Evolutionary conservation across 2,888 invertebrate genomes (phyloP).

Genomic region (Heliconius ethilla): DNA sequence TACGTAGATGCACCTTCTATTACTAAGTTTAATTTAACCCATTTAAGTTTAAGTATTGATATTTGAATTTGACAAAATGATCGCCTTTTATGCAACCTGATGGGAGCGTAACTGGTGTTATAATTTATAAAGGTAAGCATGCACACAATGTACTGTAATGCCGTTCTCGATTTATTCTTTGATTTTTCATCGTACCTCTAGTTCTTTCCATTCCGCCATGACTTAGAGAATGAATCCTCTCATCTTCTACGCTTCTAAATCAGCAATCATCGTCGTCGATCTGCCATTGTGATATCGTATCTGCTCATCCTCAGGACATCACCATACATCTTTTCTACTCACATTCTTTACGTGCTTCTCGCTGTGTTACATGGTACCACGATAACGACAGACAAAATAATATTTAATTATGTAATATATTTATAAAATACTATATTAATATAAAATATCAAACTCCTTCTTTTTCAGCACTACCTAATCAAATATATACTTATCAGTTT

Average conservation of each 20-base stretch:
- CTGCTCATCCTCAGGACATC: slow-evolving; percentile 32
- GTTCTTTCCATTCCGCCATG: slow-evolving; percentile 48
- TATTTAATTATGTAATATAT: slow-evolving; percentile 5
- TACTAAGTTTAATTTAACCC: slow-evolving; percentile 73
- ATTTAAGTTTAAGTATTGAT: slow-evolving; percentile 73
- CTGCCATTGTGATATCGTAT: slow-evolving; percentile 26
- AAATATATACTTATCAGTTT: background rate
- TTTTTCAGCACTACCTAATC: slow-evolving; percentile 15
- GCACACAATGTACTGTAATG: slow-evolving; percentile 73
- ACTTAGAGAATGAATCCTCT: slow-evolving; percentile 44
- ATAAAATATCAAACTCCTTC: background rate
- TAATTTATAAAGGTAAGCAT: slow-evolving; percentile 81
- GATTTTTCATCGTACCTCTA: slow-evolving; percentile 45
- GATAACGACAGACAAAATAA: slow-evolving; percentile 38
- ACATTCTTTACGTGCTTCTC: slow-evolving; percentile 47
- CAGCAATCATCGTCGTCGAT: slow-evolving; percentile 39
- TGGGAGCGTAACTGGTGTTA: slow-evolving; percentile 80
- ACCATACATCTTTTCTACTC: slow-evolving; percentile 43
- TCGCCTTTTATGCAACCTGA: slow-evolving; percentile 81
- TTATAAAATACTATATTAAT: background rate
- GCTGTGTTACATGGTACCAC: slow-evolving; percentile 44
- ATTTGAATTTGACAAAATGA: slow-evolving; percentile 78
- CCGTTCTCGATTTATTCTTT: slow-evolving; percentile 49
- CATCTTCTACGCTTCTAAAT: slow-evolving; percentile 42
- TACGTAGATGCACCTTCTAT: slow-evolving; percentile 77